Evolutionary conservation across 1,140 invertebrate genomes (phyloP).

Genomic region (Caenorhabditis remanei): DNA sequence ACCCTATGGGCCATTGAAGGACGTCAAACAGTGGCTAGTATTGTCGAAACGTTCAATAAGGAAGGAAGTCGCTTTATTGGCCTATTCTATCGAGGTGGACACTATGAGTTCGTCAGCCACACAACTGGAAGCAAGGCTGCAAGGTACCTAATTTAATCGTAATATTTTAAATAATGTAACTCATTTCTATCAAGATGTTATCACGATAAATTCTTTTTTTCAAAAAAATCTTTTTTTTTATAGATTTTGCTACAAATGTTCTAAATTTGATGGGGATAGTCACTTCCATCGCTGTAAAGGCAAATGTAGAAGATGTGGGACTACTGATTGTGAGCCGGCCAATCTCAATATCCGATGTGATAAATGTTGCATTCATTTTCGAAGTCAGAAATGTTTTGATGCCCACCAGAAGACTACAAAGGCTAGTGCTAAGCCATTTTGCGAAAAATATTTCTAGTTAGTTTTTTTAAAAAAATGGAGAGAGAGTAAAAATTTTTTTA

Average conservation of each 20-base stretch:
- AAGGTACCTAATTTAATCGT: no score
- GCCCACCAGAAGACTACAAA: neutral
- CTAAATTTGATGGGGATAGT: neutral
- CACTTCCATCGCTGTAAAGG: neutral
- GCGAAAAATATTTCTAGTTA: neutral
- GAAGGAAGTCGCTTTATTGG: neutral
- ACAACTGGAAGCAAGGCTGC: neutral
- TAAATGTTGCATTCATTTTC: no score
- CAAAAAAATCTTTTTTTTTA: neutral
- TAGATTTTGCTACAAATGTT: neutral
- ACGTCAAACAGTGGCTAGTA: neutral
- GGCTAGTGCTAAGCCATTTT: neutral
- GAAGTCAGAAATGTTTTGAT: no score
- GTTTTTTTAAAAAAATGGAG: no score
- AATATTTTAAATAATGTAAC: no score
- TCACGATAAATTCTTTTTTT: no score
- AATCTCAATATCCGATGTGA: neutral
- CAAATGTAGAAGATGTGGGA: neutral
- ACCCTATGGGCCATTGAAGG: neutral
- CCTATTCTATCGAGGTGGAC: neutral
- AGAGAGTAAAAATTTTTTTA: no score
- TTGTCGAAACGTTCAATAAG: neutral
- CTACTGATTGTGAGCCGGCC: neutral
- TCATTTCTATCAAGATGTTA: no score
- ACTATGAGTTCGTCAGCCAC: neutral